A percentile compares a stretch with the other conserved stretches of the same genome.
Evolutionary conservation across 2,797 vertebrate species (phyloP).

Genomic region (Melanotaenia trifasciata): DNA sequence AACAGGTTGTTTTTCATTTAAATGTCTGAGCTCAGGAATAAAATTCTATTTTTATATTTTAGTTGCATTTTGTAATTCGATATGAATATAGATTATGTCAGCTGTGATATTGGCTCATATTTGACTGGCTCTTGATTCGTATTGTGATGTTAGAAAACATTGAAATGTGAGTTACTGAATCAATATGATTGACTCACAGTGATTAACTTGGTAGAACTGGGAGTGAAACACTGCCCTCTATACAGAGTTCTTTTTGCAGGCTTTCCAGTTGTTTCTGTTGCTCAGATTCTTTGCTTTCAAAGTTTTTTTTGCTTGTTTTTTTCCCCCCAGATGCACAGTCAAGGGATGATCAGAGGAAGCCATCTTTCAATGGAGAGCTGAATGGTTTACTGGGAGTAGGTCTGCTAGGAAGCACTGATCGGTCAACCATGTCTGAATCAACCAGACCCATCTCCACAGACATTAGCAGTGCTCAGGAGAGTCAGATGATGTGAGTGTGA

Average conservation of each 20-base stretch:
- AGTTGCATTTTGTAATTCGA: neutral
- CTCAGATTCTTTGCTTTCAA: neutral
- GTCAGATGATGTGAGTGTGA: slow-evolving; percentile 92
- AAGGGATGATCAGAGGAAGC: slow-evolving; percentile 84
- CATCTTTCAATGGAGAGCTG: slow-evolving; percentile 93
- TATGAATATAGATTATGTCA: neutral
- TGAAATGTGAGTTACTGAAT: too few relatives aligned
- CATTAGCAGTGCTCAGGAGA: slow-evolving; percentile 85
- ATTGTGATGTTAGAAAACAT: too few relatives aligned
- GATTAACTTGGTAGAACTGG: neutral
- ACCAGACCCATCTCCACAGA: slow-evolving; percentile 82
- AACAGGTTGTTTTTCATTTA: neutral
- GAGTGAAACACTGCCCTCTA: too few relatives aligned
- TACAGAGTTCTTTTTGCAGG: neutral
- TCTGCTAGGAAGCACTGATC: slow-evolving; percentile 83
- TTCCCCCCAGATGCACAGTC: slow-evolving; percentile 74
- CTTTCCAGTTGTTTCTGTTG: neutral
- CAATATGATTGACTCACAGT: neutral
- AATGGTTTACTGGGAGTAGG: slow-evolving; percentile 93
- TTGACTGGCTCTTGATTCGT: too few relatives aligned
- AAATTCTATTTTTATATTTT: neutral
- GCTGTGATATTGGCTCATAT: too few relatives aligned
- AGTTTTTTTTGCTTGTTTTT: slow-evolving; percentile 12
- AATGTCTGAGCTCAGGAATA: neutral
- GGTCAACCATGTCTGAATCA: slow-evolving; percentile 81